These are phyloP conservation scores for Megathymus violae DNA, from an alignment of 1,140 invertebrate genomes.

Conservation along the genomic window DNA sequence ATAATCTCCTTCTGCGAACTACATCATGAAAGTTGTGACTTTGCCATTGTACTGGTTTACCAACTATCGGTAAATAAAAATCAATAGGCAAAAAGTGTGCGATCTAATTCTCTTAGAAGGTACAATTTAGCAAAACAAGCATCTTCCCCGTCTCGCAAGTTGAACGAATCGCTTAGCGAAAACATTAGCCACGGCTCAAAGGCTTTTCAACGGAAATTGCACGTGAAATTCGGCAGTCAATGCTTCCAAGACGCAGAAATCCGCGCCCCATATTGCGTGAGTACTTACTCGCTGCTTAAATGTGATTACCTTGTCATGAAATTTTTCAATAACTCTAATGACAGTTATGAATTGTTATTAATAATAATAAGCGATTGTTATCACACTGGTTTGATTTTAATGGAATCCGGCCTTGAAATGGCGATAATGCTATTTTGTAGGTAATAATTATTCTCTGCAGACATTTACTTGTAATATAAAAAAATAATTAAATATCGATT, in stretches of 20 bases:
- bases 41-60: too few species aligned
- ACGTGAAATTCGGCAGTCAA: conserved; percentile 74
- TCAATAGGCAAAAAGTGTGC: conserved; percentile 3
- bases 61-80: not conserved
- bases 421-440: too few species aligned
- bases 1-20: too few species aligned
- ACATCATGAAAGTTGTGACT: too few species aligned
- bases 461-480: too few species aligned
- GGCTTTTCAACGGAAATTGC: conserved; percentile 75
- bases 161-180: conserved; percentile 76
- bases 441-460: too few species aligned
- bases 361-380: too few species aligned
- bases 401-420: too few species aligned
- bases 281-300: conserved; percentile 42
- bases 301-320: conserved; percentile 31
- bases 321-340: too few species aligned
- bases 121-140: conserved; percentile 64
- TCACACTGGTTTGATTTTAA: too few species aligned
- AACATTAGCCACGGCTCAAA: conserved; percentile 77
- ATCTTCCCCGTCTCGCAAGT: conserved; percentile 61
- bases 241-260: conserved; percentile 52
- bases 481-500: too few species aligned
- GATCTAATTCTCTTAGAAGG: conserved; percentile 17
- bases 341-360: too few species aligned
- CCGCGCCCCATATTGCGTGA: conserved; percentile 45